Evolutionary conservation across 2,113 vertebrate species (phyloP).

Genomic region (Urocolius indicus): DNA sequence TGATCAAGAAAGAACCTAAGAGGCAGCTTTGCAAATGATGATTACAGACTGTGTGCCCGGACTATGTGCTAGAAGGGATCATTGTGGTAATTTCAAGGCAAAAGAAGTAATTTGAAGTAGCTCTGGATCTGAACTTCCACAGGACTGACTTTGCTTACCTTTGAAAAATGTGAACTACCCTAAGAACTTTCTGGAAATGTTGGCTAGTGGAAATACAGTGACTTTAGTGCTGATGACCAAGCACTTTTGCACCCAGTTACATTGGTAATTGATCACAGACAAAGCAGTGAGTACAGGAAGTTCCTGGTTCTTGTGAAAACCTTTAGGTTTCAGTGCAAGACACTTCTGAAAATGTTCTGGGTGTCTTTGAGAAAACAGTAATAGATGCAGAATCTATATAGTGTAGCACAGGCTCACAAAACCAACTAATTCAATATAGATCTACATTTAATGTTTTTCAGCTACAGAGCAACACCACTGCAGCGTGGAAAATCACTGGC

Average conservation of each 20-base stretch:
- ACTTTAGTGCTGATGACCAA: slow-evolving; percentile 13
- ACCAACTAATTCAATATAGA: neutral
- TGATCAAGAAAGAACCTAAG: neutral
- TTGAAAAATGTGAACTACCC: neutral
- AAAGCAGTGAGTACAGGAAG: neutral
- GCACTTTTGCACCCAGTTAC: neutral
- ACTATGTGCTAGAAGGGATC: neutral
- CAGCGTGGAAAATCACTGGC: slow-evolving; percentile 46
- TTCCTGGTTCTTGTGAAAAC: neutral
- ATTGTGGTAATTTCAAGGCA: neutral
- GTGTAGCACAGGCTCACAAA: neutral
- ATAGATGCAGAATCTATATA: neutral
- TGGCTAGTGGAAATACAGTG: neutral
- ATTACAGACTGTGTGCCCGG: neutral
- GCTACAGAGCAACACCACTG: slow-evolving; percentile 17
- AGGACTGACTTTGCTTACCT: neutral
- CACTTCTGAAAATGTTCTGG: neutral
- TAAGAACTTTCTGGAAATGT: neutral
- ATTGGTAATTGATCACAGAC: slow-evolving; percentile 23
- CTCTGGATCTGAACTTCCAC: neutral
- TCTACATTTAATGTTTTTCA: slow-evolving; percentile 38
- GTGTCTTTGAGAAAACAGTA: neutral
- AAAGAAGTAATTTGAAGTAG: neutral
- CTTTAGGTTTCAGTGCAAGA: neutral
- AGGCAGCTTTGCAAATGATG: neutral